Evolutionary conservation across 2,113 vertebrate species (phyloP), one percentile per base, ranked within the genome.

Genomic region (Microcebus tavaratra): DNA sequence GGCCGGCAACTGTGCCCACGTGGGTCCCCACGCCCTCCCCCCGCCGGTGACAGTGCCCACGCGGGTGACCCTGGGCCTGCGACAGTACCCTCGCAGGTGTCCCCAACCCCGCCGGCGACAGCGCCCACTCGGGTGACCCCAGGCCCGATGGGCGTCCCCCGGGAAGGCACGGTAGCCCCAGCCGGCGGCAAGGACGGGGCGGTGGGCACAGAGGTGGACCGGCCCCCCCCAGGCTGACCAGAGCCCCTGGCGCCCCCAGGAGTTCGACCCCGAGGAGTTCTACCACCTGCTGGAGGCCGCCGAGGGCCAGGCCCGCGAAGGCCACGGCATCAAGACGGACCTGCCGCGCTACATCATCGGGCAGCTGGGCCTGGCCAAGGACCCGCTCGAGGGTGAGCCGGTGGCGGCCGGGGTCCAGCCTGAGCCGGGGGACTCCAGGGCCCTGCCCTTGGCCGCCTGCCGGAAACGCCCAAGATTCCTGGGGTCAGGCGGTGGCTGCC

Each of bases 181-280:
- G 11, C 65, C 15, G 2, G 55, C 13, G 2, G 27, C 23, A 3
- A 27, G 39, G 48, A 29, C 36, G 31, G 59, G 31, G 14, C 31
- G 2, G 67, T 13, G 1, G 5, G 25, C 34, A 75, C 42, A n/a
- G 27, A 78, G 91, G 48, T 63, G 25, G 36, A 27, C 31, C 23
- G 2, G 12, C 17, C 73, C 31, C 73, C 31, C 20, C 0, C 0
- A 36, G 6, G 6, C 67, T 45, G 21, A 92, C 68, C 50, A 12
- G 8, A 20, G 18, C 14, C 25, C 50, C 29, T 75, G 93, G 42
- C 55, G 4, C 48, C 75, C 75, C 11, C 97, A 99, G 99, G 99
- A 99, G 90, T 99, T 99, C 76, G 99, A 99, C 96, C 99, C 99
- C 0, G 99, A 99, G 85, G 99, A 99, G 96, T 99, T 99, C 88